Evolutionary conservation across 2,797 vertebrate genomes (phyloP).

Genomic region (Dipus sagitta): DNA sequence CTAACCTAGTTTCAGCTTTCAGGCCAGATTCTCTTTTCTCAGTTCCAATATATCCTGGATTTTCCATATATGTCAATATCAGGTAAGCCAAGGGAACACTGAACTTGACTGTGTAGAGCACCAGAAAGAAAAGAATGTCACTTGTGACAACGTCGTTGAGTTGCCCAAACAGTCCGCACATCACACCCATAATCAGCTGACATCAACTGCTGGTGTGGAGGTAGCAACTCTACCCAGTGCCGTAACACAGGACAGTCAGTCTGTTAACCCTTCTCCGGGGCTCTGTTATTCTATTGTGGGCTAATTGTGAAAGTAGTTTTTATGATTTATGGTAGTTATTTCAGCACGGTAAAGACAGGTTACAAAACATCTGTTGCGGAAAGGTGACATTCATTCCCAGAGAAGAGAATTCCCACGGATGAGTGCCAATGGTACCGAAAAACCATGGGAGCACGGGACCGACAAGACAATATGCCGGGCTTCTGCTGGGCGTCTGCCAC

Average conservation of each 20-base stretch:
- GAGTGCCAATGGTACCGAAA: too few relatives aligned
- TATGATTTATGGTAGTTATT: background rate
- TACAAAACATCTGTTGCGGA: background rate
- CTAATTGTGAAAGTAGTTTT: background rate
- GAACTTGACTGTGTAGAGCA: background rate
- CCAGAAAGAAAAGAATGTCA: background rate
- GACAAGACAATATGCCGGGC: too few relatives aligned
- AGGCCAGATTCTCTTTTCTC: background rate
- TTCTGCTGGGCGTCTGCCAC: too few relatives aligned
- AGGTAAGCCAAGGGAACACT: background rate
- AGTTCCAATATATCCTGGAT: background rate
- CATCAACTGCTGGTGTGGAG: accelerated
- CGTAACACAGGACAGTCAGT: accelerated
- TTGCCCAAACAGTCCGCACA: background rate
- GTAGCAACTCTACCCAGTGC: accelerated
- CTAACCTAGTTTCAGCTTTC: background rate
- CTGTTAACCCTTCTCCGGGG: background rate
- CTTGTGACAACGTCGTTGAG: background rate
- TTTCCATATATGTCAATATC: background rate
- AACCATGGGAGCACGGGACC: accelerated
- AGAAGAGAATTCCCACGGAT: background rate
- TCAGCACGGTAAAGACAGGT: background rate
- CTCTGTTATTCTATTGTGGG: background rate
- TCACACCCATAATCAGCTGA: accelerated
- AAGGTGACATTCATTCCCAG: background rate